Base-by-base conservation (phyloP, 2,888 invertebrate species). In the Himalopsyche kuldschensis region DNA sequence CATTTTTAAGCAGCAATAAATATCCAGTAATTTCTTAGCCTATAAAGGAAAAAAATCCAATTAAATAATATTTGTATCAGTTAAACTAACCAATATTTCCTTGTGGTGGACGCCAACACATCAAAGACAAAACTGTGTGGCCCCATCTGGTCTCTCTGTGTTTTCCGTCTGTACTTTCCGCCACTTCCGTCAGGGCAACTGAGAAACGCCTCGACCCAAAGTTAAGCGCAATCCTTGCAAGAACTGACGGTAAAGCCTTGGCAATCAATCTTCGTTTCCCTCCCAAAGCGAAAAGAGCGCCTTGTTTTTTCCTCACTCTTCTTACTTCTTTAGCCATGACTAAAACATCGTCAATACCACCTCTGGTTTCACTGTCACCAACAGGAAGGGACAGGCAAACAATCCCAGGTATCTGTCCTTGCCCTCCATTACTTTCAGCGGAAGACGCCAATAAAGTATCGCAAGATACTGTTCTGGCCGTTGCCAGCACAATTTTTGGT, bases 91-190 rank as follows among this genome's bases (percentile, higher is more conserved):
- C 94, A 86, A 95, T 95, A 89, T 95, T 95, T 81, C 95, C 95
- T 89, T 95, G 95, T 0, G 95, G 95, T 15, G 95, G 95, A 86
- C 95, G 91, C 95, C 95, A 95, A 87, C 95, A 95, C 81, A 95
- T 90, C 0, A 94, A 93, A 63, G 92, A 91, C 4, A 92, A 92
- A 0, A 95, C 92, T 10, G 93, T 91, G 85, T 95, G 94, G 0
- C 95, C 94, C 92, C 95, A 95, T 24, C 94, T 87, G 8, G 94
- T 93, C 1, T 90, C 91, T 85, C 93, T 91, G 4, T 89, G 89
- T 87, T 89, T 88, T 32, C 89, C 88, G 88, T 89, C 27, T 87
- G 88, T 84, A 88, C 91, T 87, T 90, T 86, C 89, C 81, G 89
- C 89, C 17, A 94, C 91, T 88, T 94, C 94, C 0, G 95, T 94